Percentiles rank a stretch among this genome's conserved stretches.
Conservation (phyloP, 2,797 vertebrate genomes). For the Lagorchestes hirsutus region DNA sequence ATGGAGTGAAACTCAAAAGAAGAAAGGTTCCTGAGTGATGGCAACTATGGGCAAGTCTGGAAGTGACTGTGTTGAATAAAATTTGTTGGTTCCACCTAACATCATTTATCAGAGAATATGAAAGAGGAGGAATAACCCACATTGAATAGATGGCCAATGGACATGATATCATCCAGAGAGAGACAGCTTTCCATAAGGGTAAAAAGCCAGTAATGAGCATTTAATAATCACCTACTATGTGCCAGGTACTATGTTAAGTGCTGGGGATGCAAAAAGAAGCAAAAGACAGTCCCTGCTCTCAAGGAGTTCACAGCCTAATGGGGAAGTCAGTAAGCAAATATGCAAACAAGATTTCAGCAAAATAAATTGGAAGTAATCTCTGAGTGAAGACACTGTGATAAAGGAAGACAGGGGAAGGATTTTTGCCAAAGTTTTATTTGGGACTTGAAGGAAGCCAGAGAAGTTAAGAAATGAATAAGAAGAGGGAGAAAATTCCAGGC, state of each 20-base stretch:
- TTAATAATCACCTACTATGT: too few species aligned
- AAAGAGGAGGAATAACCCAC: background rate
- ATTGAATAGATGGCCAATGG: background rate
- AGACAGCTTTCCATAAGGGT: background rate
- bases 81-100: background rate
- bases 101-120: background rate
- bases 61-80: background rate
- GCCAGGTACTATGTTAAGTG: too few species aligned
- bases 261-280: too few species aligned
- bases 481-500: background rate
- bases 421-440: too few species aligned
- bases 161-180: background rate
- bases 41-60: background rate
- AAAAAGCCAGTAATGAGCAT: too few species aligned
- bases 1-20: background rate
- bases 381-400: too few species aligned
- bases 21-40: background rate
- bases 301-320: too few species aligned
- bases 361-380: too few species aligned
- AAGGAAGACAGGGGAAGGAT: too few species aligned
- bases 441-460: background rate
- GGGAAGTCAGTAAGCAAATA: too few species aligned
- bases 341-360: too few species aligned
- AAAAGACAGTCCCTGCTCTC: too few species aligned
- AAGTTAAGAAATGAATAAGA: background rate